These are phyloP conservation scores for Syngnathus rostellatus DNA, from an alignment of 2,797 vertebrate genomes.

Conservation along the genomic window DNA sequence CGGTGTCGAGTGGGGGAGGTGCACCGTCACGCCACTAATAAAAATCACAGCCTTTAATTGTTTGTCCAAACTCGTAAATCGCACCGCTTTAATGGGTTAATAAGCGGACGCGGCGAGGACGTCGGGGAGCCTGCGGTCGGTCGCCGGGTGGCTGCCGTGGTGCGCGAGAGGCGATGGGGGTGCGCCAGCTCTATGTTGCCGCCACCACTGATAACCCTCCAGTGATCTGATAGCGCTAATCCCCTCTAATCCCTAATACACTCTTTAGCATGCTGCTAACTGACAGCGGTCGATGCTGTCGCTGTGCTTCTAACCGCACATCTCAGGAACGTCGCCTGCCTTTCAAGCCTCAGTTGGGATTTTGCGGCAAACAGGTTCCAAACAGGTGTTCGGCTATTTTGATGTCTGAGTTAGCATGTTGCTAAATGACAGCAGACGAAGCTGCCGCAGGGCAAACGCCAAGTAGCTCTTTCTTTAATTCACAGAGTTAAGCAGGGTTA, in stretches of 20 bases:
- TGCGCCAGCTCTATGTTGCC: constrained; percentile 40
- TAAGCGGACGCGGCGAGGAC: constrained; percentile 34
- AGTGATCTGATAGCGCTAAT: constrained; percentile 71
- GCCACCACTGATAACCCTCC: constrained; percentile 64
- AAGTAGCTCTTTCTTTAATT: too few species aligned
- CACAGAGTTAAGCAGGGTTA: background rate
- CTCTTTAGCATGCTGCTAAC: constrained; percentile 69
- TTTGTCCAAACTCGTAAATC: constrained; percentile 61
- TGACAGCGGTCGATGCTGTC: constrained; percentile 67
- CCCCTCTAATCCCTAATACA: constrained; percentile 70
- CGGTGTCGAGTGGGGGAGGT: constrained; percentile 41
- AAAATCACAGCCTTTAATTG: constrained; percentile 62
- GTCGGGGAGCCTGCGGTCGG: background rate
- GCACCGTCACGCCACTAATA: constrained; percentile 61
- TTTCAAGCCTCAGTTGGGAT: background rate
- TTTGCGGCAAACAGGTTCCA: background rate
- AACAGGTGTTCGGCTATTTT: too few species aligned
- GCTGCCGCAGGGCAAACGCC: too few species aligned
- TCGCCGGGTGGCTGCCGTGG: background rate
- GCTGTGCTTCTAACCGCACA: constrained; percentile 58
- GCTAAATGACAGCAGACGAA: too few species aligned
- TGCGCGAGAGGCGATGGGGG: constrained; percentile 16
- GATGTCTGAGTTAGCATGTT: too few species aligned
- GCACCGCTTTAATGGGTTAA: constrained; percentile 52
- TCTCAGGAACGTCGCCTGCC: constrained; percentile 11